These are phyloP conservation scores for Sphaeramia orbicularis DNA, from an alignment of 2,797 vertebrate genomes.

Conservation along the genomic window DNA sequence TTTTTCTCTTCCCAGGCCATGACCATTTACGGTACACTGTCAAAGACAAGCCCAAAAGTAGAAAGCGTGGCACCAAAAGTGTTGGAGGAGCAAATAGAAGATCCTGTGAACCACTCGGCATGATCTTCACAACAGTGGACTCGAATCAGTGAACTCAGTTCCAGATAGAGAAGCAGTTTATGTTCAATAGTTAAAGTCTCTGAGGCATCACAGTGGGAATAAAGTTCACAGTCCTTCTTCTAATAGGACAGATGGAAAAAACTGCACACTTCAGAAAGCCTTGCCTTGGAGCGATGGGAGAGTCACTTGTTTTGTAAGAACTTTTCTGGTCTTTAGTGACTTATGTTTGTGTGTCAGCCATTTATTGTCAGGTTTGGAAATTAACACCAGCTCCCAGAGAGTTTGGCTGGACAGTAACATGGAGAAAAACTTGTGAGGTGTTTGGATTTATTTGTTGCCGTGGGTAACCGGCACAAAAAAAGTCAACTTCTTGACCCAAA, in stretches of 20 bases:
- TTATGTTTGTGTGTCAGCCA: constrained; percentile 5
- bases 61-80: not conserved
- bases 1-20: constrained; percentile 70
- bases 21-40: constrained; percentile 76
- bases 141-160: constrained; percentile 22
- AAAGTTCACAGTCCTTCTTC: not conserved
- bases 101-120: not conserved
- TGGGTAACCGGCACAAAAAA: not conserved
- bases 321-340: constrained; percentile 16
- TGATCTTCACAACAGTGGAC: constrained; percentile 53
- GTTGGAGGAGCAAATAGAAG: constrained; percentile 30
- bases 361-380: constrained; percentile 20
- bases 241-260: constrained; percentile 13
- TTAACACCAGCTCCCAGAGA: constrained; percentile 4
- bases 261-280: constrained; percentile 5
- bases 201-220: not conserved
- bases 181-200: constrained; percentile 11
- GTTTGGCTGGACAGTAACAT: not conserved
- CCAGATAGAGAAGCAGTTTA: constrained; percentile 24
- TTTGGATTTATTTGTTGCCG: not conserved
- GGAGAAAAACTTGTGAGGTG: not conserved
- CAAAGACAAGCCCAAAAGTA: constrained; percentile 51
- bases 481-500: not conserved
- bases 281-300: not conserved
- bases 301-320: constrained; percentile 24